These are phyloP conservation scores for Microctenopoma steveboyesi DNA, from an alignment of 2,797 vertebrate species.

Conservation along the genomic window DNA sequence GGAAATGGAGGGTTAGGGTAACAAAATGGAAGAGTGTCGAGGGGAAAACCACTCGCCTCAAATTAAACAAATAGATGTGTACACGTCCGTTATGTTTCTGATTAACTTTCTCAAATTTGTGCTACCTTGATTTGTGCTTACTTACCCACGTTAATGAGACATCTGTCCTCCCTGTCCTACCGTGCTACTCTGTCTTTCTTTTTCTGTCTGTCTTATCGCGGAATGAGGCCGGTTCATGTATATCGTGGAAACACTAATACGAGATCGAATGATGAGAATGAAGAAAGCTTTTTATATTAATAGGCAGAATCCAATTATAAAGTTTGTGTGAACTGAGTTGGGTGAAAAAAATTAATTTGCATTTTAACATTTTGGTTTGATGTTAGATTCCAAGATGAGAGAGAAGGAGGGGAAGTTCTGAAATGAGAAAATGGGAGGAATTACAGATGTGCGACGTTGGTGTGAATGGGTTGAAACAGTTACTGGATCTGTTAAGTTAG, in stretches of 20 bases:
- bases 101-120: conserved; percentile 91
- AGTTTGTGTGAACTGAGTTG: conserved; percentile 75
- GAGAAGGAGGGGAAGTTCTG: conserved; percentile 45
- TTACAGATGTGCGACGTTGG: conserved; percentile 48
- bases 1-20: conserved; percentile 12
- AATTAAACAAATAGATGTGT: conserved; percentile 85
- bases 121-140: conserved; percentile 85
- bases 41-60: conserved; percentile 82
- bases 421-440: conserved; percentile 41
- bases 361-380: conserved; percentile 80
- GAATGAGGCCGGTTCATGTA: conserved; percentile 58
- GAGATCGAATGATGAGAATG: conserved; percentile 68
- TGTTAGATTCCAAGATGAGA: conserved; percentile 74
- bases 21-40: conserved; percentile 46
- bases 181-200: conserved; percentile 19
- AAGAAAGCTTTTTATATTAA: conserved; percentile 75
- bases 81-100: conserved; percentile 87
- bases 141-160: conserved; percentile 91
- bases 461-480: conserved; percentile 46
- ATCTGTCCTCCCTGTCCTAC: conserved; percentile 79
- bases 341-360: conserved; percentile 70
- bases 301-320: conserved; percentile 82
- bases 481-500: conserved; percentile 38
- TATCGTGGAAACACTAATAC: conserved; percentile 54
- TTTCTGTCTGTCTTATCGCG: conserved; percentile 43